Evolutionary conservation across 2,888 invertebrate species (phyloP).

Genomic region (Ethmia dodecea): DNA sequence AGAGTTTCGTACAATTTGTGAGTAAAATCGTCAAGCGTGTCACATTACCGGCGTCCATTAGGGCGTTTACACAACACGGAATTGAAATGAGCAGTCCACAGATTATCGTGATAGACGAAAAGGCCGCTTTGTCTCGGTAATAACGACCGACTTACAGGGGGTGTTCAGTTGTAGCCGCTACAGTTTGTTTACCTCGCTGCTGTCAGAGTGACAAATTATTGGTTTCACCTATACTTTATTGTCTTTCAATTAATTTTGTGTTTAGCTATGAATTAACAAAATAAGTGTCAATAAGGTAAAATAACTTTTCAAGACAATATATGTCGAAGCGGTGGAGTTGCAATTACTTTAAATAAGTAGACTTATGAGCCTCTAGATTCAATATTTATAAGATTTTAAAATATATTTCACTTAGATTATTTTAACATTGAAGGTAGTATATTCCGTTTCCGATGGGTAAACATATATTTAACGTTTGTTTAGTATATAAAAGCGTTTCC

Average conservation of each 20-base stretch:
- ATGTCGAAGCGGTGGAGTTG: neutral
- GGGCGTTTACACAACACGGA: conserved; percentile 75
- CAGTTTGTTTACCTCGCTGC: conserved; percentile 22
- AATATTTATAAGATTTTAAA: too few species aligned
- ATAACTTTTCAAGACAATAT: neutral
- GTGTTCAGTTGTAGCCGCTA: conserved; percentile 28
- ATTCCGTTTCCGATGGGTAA: too few species aligned
- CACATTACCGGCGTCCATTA: conserved; percentile 75
- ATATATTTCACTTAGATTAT: too few species aligned
- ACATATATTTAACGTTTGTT: too few species aligned
- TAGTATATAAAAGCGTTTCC: too few species aligned
- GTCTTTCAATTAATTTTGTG: too few species aligned
- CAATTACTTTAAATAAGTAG: too few species aligned
- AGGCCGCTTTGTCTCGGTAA: conserved; percentile 70
- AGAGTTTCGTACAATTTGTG: conserved; percentile 78
- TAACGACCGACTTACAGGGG: conserved; percentile 57
- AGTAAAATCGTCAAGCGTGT: conserved; percentile 78
- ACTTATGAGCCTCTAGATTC: too few species aligned
- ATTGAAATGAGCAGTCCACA: conserved; percentile 75
- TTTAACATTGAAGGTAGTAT: too few species aligned
- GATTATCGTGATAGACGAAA: conserved; percentile 76
- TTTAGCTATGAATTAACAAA: too few species aligned
- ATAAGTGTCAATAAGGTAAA: neutral
- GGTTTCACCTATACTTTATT: neutral
- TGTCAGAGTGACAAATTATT: conserved; percentile 29